Evolutionary conservation across 1,140 invertebrate genomes (phyloP), one percentile per base, ranked within the genome.

Genomic region (Druon quercuslanigerum): DNA sequence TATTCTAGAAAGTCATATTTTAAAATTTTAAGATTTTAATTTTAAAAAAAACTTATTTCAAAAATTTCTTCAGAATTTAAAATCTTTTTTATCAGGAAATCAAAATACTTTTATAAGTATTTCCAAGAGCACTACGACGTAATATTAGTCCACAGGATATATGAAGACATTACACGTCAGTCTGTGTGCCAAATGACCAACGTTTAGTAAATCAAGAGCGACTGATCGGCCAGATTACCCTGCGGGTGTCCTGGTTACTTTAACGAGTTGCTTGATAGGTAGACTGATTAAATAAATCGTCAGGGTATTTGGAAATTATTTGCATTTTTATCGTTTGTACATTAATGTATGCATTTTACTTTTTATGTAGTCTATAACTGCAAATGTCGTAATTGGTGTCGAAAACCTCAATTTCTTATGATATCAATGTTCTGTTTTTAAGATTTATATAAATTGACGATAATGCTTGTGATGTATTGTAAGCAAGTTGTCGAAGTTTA

Each of bases 131-230:
- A 79, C 77, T 80, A 50, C 77, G 81, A 66, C 78, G 75, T 78
- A 52, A 54, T 71, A 72, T 72, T 73, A 76, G 75, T 71, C 74
- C 60, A 76, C 73, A 83, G 82, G 77, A 81, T 50, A 72, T 72
- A 76, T 71, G 77, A 83, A 77, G 79, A 83, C 81, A 83, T 80
- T 79, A 51, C 79, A 80, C 76, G 80, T 80, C 76, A 82, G 56
- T n/a, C 40, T 72, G 52, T 73, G 11, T 54, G 70, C 74, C 25
- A 77, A 80, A 80, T 73, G 70, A 83, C 73, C 77, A 75, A 50
- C 79, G 77, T 81, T 84, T 82, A 82, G 75, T 72, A 81, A 84
- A 84, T 84, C 83, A 84, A 82, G 80, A 81, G 83, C 79, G 40
- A 77, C 60, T 66, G 73, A 75, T 79, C 75, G 72, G 70, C 75